Evolutionary conservation across 2,888 invertebrate species (phyloP), one percentile per base, ranked within the genome.

Genomic region (Dichetophora obliterata): DNA sequence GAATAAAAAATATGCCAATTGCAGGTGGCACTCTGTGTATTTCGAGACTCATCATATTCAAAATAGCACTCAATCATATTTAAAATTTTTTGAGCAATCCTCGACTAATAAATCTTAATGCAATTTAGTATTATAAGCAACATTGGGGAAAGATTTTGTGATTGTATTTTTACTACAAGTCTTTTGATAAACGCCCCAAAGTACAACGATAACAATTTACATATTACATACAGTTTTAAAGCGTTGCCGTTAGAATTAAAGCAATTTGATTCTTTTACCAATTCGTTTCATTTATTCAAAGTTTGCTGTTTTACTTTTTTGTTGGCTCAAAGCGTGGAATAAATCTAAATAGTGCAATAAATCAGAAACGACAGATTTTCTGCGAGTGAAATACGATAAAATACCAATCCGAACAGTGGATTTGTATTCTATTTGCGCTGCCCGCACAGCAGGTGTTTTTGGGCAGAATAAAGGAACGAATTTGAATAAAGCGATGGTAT

Each of bases 271-370:
- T 72, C 72, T 61, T 59, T 16, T n/a, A 43, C 48, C 37, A 59
- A 14, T 69, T n/a, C 24, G 43, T 63, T 52, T 59, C 59, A 75
- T 68, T 66, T 73, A 73, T 73, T 50, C 61, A 5, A 16, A 50
- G 63, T 50, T 31, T 50, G 27, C 31, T 73, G 63, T 73, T 71
- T 48, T 5, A 1, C 19, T 31, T 52, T 14, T 69, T 54, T 52
- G 59, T 27, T 74, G 37, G 37, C 59, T 59, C 31, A 24, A 48
- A 31, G 27, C 6, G 50, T n/a, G 16, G 52, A 74, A 74, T 74
- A 83, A 85, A 85, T 85, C 85, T 84, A 85, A 85, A 85, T 85
- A 85, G 85, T 84, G 84, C 84, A 85, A 85, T 85, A 85, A 85
- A 85, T 85, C 85, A 85, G 85, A 84, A 81, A 85, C 83, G 85